Percentiles rank a stretch among this genome's conserved stretches.
Evolutionary conservation across 1,140 invertebrate species (phyloP).

Genomic region (Drosophila trapezifrons): DNA sequence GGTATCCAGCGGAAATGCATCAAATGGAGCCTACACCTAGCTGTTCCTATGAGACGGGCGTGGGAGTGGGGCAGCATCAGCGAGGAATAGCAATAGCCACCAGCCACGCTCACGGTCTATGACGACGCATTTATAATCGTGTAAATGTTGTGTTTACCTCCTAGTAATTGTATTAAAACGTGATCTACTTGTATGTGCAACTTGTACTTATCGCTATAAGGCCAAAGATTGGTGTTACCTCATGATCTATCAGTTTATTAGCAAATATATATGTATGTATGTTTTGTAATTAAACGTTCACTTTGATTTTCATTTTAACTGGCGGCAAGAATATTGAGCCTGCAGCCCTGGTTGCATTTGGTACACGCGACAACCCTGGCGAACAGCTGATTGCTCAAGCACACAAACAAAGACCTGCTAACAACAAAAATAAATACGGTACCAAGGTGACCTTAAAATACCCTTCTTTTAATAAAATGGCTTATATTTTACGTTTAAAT

Average conservation of each 20-base stretch:
- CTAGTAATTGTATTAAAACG: conserved; percentile 67
- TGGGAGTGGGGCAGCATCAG: conserved; percentile 58
- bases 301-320: conserved; percentile 20
- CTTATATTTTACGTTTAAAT: rapidly evolving
- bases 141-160: conserved; percentile 15
- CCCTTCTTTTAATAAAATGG: background rate
- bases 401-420: conserved; percentile 43
- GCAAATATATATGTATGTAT: conserved; percentile 49
- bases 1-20: conserved; percentile 59
- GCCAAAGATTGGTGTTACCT: conserved; percentile 68
- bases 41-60: conserved; percentile 57
- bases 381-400: conserved; percentile 28
- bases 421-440: background rate
- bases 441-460: background rate
- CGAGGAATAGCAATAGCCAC: conserved; percentile 53
- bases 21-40: conserved; percentile 52
- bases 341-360: conserved; percentile 15
- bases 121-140: conserved; percentile 13
- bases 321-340: background rate
- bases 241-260: conserved; percentile 33
- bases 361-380: conserved; percentile 1
- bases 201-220: conserved; percentile 46
- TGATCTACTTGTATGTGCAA: conserved; percentile 61
- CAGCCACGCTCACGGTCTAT: conserved; percentile 59
- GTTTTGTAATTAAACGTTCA: conserved; percentile 12